A percentile compares a stretch with the other conserved stretches of the same genome.
Evolutionary conservation across 2,113 vertebrate genomes (phyloP).

Genomic region (Eulacestoma nigropectus): DNA sequence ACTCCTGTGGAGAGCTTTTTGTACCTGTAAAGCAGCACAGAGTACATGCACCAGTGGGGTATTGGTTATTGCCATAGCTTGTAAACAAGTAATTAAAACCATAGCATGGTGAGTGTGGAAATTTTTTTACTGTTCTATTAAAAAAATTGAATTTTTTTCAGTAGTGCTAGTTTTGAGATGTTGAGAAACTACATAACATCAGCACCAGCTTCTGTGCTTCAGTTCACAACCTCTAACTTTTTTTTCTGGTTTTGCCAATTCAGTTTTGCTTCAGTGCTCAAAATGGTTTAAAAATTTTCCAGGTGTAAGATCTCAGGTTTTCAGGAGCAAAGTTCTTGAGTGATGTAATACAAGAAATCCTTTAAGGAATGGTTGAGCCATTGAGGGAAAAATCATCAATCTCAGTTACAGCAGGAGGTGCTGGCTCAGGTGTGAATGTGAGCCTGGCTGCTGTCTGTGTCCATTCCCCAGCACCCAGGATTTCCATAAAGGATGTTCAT

Average conservation of each 20-base stretch:
- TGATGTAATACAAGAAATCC: not conserved
- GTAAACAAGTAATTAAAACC: not conserved
- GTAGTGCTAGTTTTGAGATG: not conserved
- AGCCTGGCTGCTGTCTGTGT: not conserved
- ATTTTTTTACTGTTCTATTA: not conserved
- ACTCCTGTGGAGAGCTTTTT: not conserved
- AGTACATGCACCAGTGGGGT: not conserved
- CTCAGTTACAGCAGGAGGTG: not conserved
- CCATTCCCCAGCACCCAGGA: not conserved
- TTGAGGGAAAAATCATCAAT: not conserved
- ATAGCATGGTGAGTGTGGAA: not conserved
- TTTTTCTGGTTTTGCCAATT: not conserved
- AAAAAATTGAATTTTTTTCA: not conserved
- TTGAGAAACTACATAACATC: not conserved
- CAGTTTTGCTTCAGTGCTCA: not conserved
- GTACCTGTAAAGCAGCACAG: not conserved
- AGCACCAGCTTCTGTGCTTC: not conserved
- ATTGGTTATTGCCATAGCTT: not conserved
- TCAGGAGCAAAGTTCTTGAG: not conserved
- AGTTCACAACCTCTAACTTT: not conserved
- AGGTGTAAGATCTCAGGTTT: not conserved
- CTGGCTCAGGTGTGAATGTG: fast-evolving
- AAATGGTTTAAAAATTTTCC: not conserved
- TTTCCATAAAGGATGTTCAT: not conserved
- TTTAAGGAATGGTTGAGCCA: not conserved